Base-by-base conservation (phyloP, 1,140 invertebrate species). In the Sinonovacula constricta region DNA sequence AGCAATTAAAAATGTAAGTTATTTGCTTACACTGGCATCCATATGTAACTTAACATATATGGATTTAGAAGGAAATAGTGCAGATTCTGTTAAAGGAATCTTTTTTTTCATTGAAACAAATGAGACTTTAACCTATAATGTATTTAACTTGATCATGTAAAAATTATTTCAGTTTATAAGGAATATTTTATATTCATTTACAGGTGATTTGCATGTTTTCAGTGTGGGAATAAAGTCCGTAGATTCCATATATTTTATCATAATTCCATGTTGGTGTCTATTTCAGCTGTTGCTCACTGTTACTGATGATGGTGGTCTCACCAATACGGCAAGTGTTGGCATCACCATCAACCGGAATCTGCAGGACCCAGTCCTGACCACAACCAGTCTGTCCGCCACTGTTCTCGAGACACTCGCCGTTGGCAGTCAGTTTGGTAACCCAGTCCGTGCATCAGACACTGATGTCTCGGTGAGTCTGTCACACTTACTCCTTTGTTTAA, bases 291-390 rank as follows among this genome's bases (percentile, higher is more conserved):
- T 70, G 18, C 69, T 89, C 14, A 59, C 70, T 36, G 87, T 85
- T 0, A 84, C 66, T 39, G 88, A 89, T 78, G 87, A 85, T 31
- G 87, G 88, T n/a, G 87, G 84, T 18, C 33, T 66, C 3, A 69
- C 69, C 0, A 71, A 59, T 10, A 81, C 81, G 30, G 78, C 75
- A 12, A 76, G 77, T 26, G 81, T 85, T 7, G 71, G 33, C 1
- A 74, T 89, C 0, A 85, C 51, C 4, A 82, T 88, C 51, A 68
- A 83, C 28, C 63, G 88, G 36, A 89, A 89, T 66, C 33, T 88
- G 7, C 66, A 85, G 22, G 36, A 12, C 30, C 88, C 88, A 18
- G 51, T 45, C 60, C 15, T 88, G 87, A 49, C 18, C 65, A 15
- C 14, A 34, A 24, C 53, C 26, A 5, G 28, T 18, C 12, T 66